Percentiles rank a stretch among this genome's conserved stretches.
Evolutionary conservation across 2,888 invertebrate genomes (phyloP).

Genomic region (Orthosia gracilis): DNA sequence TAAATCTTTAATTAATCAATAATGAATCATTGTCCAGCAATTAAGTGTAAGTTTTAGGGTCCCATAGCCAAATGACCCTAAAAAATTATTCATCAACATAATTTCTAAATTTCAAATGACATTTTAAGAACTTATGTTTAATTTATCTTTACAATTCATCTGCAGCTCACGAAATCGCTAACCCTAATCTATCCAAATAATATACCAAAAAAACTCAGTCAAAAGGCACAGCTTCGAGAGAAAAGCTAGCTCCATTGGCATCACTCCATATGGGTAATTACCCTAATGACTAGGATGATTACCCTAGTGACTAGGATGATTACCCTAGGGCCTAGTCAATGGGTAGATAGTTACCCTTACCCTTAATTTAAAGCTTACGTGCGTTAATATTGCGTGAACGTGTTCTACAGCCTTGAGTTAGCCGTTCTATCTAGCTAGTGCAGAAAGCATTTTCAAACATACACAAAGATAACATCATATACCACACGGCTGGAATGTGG

Average conservation of each 20-base stretch:
- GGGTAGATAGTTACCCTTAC: neutral
- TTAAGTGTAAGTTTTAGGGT: neutral
- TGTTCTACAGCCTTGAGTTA: neutral
- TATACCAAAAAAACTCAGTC: slow-evolving; percentile 48
- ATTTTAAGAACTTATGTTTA: neutral
- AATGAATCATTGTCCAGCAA: slow-evolving; percentile 8
- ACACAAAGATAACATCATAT: slow-evolving; percentile 45
- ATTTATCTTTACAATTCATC: neutral
- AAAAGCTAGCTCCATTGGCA: slow-evolving; percentile 1
- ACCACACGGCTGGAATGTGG: slow-evolving; percentile 81
- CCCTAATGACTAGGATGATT: too few species aligned
- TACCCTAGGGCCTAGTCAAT: too few species aligned
- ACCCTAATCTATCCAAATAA: slow-evolving; percentile 41
- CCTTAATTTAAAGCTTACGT: neutral
- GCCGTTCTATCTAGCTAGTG: slow-evolving; percentile 15
- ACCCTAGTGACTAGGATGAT: neutral
- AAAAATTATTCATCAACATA: neutral
- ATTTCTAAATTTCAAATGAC: neutral
- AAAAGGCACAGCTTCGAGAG: slow-evolving; percentile 43
- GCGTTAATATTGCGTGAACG: neutral
- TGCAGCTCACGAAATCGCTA: slow-evolving; percentile 59
- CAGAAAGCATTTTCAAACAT: slow-evolving; percentile 45
- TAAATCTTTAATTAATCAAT: neutral
- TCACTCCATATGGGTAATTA: neutral
- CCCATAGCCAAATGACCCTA: neutral